phyloP scores from a whole-genome alignment of 2,888 invertebrate species.

The Cheilosia urbana region DNA sequence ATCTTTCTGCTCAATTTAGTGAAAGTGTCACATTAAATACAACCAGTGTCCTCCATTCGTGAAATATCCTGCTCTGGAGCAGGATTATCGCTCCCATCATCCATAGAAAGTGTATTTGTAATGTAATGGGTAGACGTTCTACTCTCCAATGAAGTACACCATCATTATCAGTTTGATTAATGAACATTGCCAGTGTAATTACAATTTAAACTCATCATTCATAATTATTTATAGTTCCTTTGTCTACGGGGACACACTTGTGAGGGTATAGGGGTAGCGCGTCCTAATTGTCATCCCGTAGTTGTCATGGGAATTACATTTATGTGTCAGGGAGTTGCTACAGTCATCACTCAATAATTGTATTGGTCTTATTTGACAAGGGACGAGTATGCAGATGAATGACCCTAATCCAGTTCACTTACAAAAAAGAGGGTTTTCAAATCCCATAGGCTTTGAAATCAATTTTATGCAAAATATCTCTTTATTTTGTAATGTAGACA shows the following conservation, averaged over 20 bases:
- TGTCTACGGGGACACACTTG: constrained; percentile 29
- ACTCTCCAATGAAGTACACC: constrained; percentile 38
- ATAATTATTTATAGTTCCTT: constrained; percentile 55
- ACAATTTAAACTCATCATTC: constrained; percentile 56
- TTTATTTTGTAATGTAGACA: too few species aligned
- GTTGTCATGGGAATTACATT: constrained; percentile 38
- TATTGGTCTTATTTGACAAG: constrained; percentile 8
- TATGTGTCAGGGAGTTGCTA: constrained; percentile 40
- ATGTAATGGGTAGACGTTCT: constrained; percentile 23
- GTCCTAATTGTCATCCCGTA: constrained; percentile 41
- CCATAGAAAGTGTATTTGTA: constrained; percentile 20
- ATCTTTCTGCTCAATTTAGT: constrained; percentile 47
- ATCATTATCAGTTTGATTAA: constrained; percentile 58
- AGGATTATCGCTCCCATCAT: constrained; percentile 33
- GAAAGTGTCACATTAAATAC: constrained; percentile 47
- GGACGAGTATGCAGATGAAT: constrained; percentile 1
- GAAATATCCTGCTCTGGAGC: constrained; percentile 8
- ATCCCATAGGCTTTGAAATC: too few species aligned
- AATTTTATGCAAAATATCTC: too few species aligned
- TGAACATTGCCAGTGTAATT: constrained; percentile 56
- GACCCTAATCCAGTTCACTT: constrained; percentile 17
- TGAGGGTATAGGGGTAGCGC: background rate
- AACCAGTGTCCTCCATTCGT: constrained; percentile 50
- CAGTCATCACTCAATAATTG: constrained; percentile 39
- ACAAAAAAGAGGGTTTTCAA: background rate